A percentile compares a stretch with the other conserved stretches of the same genome.
Evolutionary conservation across 2,797 vertebrate genomes (phyloP).

Genomic region (Eulemur mongoz): DNA sequence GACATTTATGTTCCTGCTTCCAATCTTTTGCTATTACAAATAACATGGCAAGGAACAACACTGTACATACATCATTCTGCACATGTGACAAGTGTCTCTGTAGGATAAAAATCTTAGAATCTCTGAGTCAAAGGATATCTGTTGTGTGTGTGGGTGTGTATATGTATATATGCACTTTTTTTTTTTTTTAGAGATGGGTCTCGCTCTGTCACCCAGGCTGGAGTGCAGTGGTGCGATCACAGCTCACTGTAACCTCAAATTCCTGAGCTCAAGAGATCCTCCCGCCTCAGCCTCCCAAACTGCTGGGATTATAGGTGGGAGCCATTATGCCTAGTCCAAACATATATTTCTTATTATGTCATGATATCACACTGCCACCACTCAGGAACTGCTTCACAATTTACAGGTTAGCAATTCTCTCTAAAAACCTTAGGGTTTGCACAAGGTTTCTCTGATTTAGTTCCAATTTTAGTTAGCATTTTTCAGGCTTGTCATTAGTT

Average conservation of each 20-base stretch:
- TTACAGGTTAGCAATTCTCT: background rate
- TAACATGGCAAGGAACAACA: background rate
- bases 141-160: too few species aligned
- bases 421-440: background rate
- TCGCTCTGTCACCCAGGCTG: background rate
- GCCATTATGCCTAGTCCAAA: background rate
- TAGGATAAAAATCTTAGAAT: background rate
- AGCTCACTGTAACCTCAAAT: background rate
- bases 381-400: background rate
- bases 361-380: background rate
- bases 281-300: background rate
- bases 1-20: fast-evolving
- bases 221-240: background rate
- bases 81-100: background rate
- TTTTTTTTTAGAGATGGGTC: background rate
- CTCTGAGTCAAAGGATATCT: background rate
- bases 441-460: background rate
- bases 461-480: background rate
- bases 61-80: too few species aligned
- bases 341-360: background rate
- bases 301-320: background rate
- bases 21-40: background rate
- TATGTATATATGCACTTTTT: too few species aligned
- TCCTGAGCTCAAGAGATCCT: background rate
- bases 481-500: background rate